A percentile compares a stretch with the other conserved stretches of the same genome.
phyloP scores from a whole-genome alignment of 2,888 invertebrate genomes.

The Ectropis crepuscularia region DNA sequence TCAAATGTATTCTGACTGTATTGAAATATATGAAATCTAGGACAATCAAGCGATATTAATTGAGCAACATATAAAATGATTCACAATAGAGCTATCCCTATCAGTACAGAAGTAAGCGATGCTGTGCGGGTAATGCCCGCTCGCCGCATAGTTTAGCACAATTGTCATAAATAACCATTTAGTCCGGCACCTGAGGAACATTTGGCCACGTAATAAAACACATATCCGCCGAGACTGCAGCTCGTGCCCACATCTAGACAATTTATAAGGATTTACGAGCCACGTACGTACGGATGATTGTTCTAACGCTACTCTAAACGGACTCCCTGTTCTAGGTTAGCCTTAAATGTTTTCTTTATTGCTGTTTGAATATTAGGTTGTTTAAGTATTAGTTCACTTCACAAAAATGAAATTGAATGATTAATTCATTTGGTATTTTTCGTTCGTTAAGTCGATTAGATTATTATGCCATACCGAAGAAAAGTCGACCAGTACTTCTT shows the following conservation, averaged over 20 bases:
- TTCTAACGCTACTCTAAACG: conserved; percentile 49
- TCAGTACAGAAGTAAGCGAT: conserved; percentile 6
- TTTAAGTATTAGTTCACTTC: conserved; percentile 30
- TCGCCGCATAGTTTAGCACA: conserved; percentile 36
- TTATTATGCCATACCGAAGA: no score
- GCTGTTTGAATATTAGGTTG: conserved; percentile 33
- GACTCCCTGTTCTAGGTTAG: conserved; percentile 42
- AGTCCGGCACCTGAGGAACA: conserved; percentile 50
- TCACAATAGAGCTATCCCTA: background rate
- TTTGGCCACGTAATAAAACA: conserved; percentile 66
- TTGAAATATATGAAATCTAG: no score
- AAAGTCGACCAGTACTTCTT: no score
- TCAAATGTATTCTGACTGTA: no score
- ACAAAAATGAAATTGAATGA: background rate
- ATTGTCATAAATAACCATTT: conserved; percentile 62
- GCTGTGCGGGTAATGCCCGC: conserved; percentile 17
- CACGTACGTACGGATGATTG: conserved; percentile 53
- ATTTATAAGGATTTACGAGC: conserved; percentile 67
- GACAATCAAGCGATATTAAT: background rate
- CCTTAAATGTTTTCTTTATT: conserved; percentile 37
- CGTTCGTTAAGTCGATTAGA: no score
- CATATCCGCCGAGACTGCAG: conserved; percentile 62
- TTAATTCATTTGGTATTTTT: no score
- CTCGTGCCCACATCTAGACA: conserved; percentile 67
- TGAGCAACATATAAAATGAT: background rate